Conservation (phyloP, 2,797 vertebrate genomes). For the Acanthurus lineatus region DNA sequence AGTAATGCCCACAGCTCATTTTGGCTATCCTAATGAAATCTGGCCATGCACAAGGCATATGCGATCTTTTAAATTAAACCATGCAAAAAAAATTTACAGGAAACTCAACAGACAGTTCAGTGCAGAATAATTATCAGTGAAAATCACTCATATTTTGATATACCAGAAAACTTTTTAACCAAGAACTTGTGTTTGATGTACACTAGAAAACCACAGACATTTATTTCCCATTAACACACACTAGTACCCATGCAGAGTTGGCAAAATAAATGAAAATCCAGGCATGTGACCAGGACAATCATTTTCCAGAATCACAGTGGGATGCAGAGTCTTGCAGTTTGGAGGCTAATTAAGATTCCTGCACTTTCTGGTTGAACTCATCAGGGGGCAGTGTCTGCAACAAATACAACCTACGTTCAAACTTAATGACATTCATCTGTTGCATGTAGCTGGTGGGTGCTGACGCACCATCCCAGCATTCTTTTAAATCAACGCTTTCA, state of each 20-base stretch:
- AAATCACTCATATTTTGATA: not conserved
- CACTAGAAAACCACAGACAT: constrained; percentile 34
- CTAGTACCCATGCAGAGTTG: constrained; percentile 37
- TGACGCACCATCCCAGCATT: not conserved
- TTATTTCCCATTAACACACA: constrained; percentile 64
- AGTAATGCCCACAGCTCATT: not conserved
- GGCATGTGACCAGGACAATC: not conserved
- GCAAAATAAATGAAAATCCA: constrained; percentile 21
- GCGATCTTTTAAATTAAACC: not conserved
- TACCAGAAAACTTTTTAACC: not conserved
- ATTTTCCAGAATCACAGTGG: constrained; percentile 38
- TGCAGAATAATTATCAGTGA: not conserved
- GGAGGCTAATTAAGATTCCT: constrained; percentile 34
- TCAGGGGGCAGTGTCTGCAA: constrained; percentile 57
- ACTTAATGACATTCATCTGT: constrained; percentile 13
- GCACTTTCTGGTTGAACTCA: constrained; percentile 61
- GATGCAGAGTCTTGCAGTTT: constrained; percentile 30
- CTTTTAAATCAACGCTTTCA: not conserved
- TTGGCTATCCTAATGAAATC: not conserved
- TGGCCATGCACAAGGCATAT: not conserved
- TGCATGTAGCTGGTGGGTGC: constrained; percentile 1
- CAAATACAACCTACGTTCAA: constrained; percentile 11
- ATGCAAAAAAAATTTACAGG: not conserved
- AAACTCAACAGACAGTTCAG: not conserved
- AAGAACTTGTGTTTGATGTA: not conserved